Evolutionary conservation across 30 jellyfish, hydroid and myxozoan genomes (phyloP), one percentile per base, ranked within the genome.

Genomic region (Aurelia aurita): DNA sequence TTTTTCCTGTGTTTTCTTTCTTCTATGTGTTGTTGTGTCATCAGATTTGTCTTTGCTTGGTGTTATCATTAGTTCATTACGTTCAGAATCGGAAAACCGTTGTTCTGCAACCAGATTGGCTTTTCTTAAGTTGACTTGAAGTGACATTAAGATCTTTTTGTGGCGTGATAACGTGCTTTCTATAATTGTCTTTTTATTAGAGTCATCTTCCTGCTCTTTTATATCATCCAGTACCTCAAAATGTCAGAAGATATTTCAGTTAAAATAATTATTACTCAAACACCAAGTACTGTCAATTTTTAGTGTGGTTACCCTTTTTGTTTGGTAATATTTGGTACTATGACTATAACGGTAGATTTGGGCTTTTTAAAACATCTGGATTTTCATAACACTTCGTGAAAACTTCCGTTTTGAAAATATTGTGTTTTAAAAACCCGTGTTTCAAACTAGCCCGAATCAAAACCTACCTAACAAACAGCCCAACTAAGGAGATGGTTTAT

Each of bases 21-120:
- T 75, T 62, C 97, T 73, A 7, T 54, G 77, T 15, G 53, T 32
- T 15, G 54, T 27, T 19, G 74, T 25, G 55, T 46, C 32, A 9
- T 16, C 82, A 20, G 39, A 81, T 18, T 47, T 62, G 3, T 68
- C 72, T 51, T 86, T 39, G 28, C 25, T 59, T 18, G 47, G 58
- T 5, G 68, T 19, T 4, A 68, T 18, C 21, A 93, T n/a, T 22
- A 93, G 86, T 55, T 78, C 91, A 22, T 74, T 29, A 23, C 79
- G 53, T 69, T 74, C 90, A 1, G 46, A 9, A 2, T 72, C 46
- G 1, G 77, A 45, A 7, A 93, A 22, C 25, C 89, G 82, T 44
- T 82, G 86, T 67, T 85, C 87, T 9, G 97, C 98, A 32, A 55
- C 46, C 51, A 93, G 44, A 74, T 65, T 58, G 18, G 89, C 92